Base-by-base conservation (phyloP, 2,888 invertebrate species). In the Hirtodrosophila trivittata region DNA sequence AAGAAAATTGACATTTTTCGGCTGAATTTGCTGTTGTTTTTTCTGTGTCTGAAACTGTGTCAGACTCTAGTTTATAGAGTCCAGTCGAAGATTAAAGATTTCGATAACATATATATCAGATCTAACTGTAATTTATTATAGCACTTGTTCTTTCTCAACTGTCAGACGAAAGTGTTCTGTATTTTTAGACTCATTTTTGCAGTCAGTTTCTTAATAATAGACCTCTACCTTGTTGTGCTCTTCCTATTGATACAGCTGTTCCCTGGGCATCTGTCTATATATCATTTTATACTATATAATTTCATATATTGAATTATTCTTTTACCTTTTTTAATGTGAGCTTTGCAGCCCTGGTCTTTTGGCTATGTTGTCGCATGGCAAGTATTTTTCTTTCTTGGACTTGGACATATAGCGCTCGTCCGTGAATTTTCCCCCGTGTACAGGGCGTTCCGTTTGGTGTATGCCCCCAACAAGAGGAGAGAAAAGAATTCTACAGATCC, bases 311-410 rank as follows among this genome's bases (percentile, higher is more conserved):
- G 5, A 21, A 3, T 5, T 21, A 5, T 21, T 21, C 18, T 21
- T 21, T 21, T 3, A 21, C 3, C 5, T 21, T 21, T 21, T 5
- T 21, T n/a, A n/a, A n/a, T n/a, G 3, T 21, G 18, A 21, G 5
- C 5, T 21, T 21, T 58, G 75, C 58, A 80, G 57, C 78, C 78
- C 78, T 80, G 84, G 84, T 59, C 46, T 41, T 63, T 66, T 59
- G 66, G 72, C 73, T 59, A 60, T 70, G 77, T 86, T 80, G 80
- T 86, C 86, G 80, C 80, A 83, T 86, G 85, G 80, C 86, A 86
- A 80, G 80, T 84, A 80, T 80, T 80, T 80, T 80, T 80, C 80
- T 84, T 86, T 86, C 80, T 80, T 86, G 84, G 80, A 80, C 80
- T 86, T 80, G 84, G 84, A 86, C 80, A 83, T 73, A 76, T 72